Conservation (phyloP, 2,888 invertebrate species). For the Sussaba pulchella region DNA sequence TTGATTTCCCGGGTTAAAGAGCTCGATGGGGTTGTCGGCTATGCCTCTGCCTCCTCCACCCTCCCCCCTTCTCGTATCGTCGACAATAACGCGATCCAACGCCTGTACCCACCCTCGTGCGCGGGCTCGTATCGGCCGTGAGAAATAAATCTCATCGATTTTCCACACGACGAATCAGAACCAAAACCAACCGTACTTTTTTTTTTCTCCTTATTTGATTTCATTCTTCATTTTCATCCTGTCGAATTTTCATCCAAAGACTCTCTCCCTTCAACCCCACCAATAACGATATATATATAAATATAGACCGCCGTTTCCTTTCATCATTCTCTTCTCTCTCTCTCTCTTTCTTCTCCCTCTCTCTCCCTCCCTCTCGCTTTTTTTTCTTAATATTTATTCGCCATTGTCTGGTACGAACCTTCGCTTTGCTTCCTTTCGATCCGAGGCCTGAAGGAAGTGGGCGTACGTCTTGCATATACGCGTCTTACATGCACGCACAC, state of each 20-base stretch:
- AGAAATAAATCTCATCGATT: constrained; percentile 45
- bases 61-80: too few species aligned
- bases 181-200: constrained; percentile 13
- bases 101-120: neutral
- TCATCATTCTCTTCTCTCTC: constrained; percentile 16
- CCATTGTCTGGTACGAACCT: constrained; percentile 56
- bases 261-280: constrained; percentile 45
- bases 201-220: constrained; percentile 9
- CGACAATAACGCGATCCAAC: neutral
- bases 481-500: constrained; percentile 1
- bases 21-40: constrained; percentile 44
- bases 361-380: constrained; percentile 27
- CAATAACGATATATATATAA: neutral
- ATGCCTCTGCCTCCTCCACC: neutral
- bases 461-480: constrained; percentile 54
- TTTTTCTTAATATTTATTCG: constrained; percentile 42
- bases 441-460: constrained; percentile 72
- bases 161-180: neutral
- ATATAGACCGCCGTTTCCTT: constrained; percentile 42
- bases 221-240: constrained; percentile 2
- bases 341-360: neutral
- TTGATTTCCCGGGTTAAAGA: constrained; percentile 55
- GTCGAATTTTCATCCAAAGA: constrained; percentile 25
- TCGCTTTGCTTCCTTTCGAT: constrained; percentile 63
- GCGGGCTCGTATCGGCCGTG: constrained; percentile 10